A percentile compares a stretch with the other conserved stretches of the same genome.
Evolutionary conservation across 2,797 vertebrate species (phyloP).

Genomic region (Enteromius argenteus): DNA sequence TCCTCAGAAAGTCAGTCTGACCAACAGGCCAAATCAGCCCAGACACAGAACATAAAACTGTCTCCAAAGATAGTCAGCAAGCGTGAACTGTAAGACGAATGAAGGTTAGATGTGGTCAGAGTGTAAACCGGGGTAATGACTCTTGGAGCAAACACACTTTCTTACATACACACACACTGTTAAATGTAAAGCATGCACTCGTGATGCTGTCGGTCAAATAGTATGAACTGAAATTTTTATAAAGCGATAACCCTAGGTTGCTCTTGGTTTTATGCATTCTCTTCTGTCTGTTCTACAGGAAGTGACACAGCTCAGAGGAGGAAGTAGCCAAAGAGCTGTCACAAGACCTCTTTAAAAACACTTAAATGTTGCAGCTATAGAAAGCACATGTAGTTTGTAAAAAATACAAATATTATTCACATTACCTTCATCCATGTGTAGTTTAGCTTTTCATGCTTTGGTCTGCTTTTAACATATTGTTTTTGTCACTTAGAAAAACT

Average conservation of each 20-base stretch:
- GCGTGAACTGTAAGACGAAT: not conserved
- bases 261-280: constrained; percentile 19
- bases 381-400: not conserved
- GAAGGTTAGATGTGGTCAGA: constrained; percentile 11
- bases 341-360: not conserved
- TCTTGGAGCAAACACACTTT: not conserved
- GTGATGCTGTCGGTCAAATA: not conserved
- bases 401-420: not conserved
- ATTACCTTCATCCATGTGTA: not conserved
- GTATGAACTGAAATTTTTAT: not conserved
- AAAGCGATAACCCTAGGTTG: not conserved
- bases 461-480: not conserved
- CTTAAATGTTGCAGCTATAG: constrained; percentile 20
- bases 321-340: constrained; percentile 70
- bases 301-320: constrained; percentile 69
- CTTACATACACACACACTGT: not conserved
- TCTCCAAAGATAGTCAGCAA: not conserved
- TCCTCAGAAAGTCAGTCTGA: not conserved
- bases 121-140: constrained; percentile 5
- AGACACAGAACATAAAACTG: not conserved
- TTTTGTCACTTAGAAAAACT: not conserved
- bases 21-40: not conserved
- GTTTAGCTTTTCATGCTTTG: not conserved
- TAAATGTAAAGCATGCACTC: not conserved
- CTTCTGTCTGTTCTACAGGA: constrained; percentile 63